A percentile compares a stretch with the other conserved stretches of the same genome.
phyloP scores from a whole-genome alignment of 2,888 invertebrate genomes.

The Dorcus parallelipipedus region DNA sequence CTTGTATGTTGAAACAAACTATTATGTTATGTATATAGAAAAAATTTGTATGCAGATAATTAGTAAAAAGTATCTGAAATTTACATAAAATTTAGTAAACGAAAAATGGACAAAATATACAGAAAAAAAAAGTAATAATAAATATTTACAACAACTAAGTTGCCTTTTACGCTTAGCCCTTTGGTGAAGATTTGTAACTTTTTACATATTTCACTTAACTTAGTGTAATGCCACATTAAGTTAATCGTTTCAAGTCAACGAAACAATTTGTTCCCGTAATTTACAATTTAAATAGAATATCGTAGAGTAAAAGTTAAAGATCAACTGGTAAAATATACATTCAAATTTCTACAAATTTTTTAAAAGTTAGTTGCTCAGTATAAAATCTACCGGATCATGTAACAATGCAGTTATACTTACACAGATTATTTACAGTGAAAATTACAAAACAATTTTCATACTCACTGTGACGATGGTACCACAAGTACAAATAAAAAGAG shows the following conservation, averaged over 20 bases:
- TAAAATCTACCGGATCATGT: conserved; percentile 9
- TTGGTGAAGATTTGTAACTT: conserved; percentile 4
- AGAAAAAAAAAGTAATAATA: background rate
- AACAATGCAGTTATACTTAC: conserved; percentile 9
- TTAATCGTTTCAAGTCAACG: background rate
- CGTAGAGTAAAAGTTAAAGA: background rate
- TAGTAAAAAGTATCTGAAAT: no score
- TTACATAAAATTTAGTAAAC: no score
- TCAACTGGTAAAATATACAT: conserved; percentile 4
- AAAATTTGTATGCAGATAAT: no score
- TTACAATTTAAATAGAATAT: background rate
- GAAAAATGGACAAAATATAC: no score
- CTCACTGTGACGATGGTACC: background rate
- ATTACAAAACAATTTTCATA: conserved; percentile 4
- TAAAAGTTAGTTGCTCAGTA: background rate
- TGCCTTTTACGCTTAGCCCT: background rate
- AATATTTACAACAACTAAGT: conserved; percentile 8
- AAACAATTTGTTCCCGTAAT: conserved; percentile 4
- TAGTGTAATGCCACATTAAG: background rate
- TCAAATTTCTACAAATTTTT: background rate
- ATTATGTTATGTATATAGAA: no score
- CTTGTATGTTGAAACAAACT: no score
- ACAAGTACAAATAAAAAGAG: background rate
- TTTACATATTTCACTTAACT: background rate
- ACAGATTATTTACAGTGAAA: conserved; percentile 12